Conservation (phyloP, 2,797 vertebrate species). For the Melanotaenia boesemani region DNA sequence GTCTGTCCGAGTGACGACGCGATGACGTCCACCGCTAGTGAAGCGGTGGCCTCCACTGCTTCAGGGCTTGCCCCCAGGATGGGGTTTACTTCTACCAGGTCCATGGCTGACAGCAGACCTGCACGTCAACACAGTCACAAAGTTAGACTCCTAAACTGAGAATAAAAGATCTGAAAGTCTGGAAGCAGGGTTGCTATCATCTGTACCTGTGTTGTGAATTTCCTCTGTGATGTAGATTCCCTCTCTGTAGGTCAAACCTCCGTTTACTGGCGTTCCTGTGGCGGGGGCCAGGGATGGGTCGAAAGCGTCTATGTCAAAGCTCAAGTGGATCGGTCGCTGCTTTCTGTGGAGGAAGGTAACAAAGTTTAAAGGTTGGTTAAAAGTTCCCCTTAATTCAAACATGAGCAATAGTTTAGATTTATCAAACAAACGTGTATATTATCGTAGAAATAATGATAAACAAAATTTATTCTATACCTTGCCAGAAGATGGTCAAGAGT, state of each 20-base stretch:
- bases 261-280: conserved; percentile 94
- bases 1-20: conserved; percentile 93
- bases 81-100: conserved; percentile 97
- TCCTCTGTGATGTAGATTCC: conserved; percentile 97
- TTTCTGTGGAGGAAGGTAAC: conserved; percentile 78
- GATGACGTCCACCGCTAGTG: conserved; percentile 92
- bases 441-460: not conserved
- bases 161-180: not conserved
- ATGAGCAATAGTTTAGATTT: not conserved
- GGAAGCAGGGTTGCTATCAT: not conserved
- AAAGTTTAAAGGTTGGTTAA: not conserved
- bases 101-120: conserved; percentile 95
- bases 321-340: conserved; percentile 93
- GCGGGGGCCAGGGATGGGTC: conserved; percentile 96
- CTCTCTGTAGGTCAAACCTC: conserved; percentile 98
- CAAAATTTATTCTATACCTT: conserved; percentile 80
- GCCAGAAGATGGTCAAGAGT: conserved; percentile 91
- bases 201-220: conserved; percentile 94
- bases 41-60: conserved; percentile 89
- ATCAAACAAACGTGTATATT: not conserved
- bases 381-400: not conserved
- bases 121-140: not conserved
- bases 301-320: conserved; percentile 97
- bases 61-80: conserved; percentile 86
- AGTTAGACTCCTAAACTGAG: not conserved